Conservation (phyloP, 1,140 invertebrate species). For the Eurosta solidaginis region DNA sequence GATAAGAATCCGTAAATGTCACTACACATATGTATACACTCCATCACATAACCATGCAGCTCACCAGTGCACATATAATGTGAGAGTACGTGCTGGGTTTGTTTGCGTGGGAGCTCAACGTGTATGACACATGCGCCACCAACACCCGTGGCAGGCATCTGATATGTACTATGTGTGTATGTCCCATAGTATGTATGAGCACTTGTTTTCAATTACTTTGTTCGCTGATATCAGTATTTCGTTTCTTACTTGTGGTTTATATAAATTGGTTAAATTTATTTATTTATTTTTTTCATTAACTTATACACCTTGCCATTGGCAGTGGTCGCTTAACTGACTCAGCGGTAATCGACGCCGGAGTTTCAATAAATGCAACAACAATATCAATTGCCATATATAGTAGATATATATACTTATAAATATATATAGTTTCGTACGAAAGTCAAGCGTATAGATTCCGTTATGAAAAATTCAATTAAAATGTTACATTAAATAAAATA, state of each 20-base stretch:
- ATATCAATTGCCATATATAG: not conserved
- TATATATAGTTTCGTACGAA: too few relatives aligned
- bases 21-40: too few relatives aligned
- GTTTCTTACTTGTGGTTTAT: not conserved
- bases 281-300: too few relatives aligned
- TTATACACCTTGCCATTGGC: too few relatives aligned
- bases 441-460: not conserved
- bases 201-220: slow-evolving; percentile 8
- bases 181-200: too few relatives aligned
- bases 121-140: slow-evolving; percentile 19
- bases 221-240: not conserved
- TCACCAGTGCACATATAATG: too few relatives aligned
- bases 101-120: not conserved
- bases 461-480: not conserved
- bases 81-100: not conserved
- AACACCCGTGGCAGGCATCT: not conserved
- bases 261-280: not conserved
- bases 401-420: too few relatives aligned
- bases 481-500: not conserved
- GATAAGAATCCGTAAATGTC: not conserved
- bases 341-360: not conserved
- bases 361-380: not conserved
- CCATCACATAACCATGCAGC: too few relatives aligned
- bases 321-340: not conserved
- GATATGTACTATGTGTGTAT: too few relatives aligned